Conservation (phyloP, 2,888 invertebrate species). For the Podabrus alpinus region DNA sequence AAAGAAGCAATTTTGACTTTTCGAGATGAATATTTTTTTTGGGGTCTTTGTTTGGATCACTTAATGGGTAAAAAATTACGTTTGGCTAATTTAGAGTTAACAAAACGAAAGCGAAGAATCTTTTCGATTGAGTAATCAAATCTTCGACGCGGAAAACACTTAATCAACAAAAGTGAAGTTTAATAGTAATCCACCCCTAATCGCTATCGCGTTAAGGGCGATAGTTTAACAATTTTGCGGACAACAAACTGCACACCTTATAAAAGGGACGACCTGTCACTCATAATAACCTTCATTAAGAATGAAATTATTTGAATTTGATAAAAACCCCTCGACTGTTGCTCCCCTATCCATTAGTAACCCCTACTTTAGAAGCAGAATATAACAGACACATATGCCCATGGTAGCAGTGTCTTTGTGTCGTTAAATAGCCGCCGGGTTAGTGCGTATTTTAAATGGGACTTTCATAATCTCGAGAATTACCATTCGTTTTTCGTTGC, state of each 20-base stretch:
- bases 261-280: conserved; percentile 35
- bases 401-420: conserved; percentile 26
- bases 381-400: conserved; percentile 40
- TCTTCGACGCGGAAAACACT: conserved; percentile 21
- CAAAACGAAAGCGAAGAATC: conserved; percentile 16
- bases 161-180: conserved; percentile 29
- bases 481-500: conserved; percentile 33
- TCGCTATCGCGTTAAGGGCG: conserved; percentile 5
- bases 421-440: conserved; percentile 12
- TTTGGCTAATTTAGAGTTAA: conserved; percentile 11
- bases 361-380: conserved; percentile 36
- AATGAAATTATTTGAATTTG: conserved; percentile 43
- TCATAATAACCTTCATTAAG: conserved; percentile 40
- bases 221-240: conserved; percentile 6
- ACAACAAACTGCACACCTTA: conserved; percentile 17
- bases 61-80: conserved; percentile 24
- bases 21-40: background rate
- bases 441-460: conserved; percentile 30
- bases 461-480: conserved; percentile 23
- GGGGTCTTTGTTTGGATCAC: conserved; percentile 9
- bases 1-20: background rate
- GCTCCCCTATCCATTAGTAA: conserved; percentile 39
- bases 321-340: conserved; percentile 38
- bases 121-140: conserved; percentile 21
- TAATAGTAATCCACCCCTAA: conserved; percentile 21